Evolutionary conservation across 2,797 vertebrate species (phyloP), one percentile per base, ranked within the genome.

Genomic region (Echeneis naucrates): DNA sequence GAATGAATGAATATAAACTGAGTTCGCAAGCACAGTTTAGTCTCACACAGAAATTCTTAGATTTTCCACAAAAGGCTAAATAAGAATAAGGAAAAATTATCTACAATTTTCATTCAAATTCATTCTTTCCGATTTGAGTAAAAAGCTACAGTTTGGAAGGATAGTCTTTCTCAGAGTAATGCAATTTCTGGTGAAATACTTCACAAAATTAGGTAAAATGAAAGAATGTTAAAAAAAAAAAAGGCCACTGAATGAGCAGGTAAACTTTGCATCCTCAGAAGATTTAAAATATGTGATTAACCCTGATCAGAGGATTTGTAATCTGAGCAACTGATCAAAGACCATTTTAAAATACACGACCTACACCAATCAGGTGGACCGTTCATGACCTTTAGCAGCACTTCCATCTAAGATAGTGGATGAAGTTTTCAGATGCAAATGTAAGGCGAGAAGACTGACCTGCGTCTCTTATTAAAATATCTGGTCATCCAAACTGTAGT

Each of bases 1-100:
- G 78, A 80, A 80, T 77, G 72, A 87, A 83, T 52, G 12, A 81
- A 77, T 71, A 71, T 3, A 52, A 81, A 84, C 19, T 37, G 65
- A 77, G 42, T 35, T 62, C 47, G 32, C 2, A 35, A 57, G n/a
- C 55, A 64, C 68, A 42, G 42, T 27, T 44, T 16, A 14, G 35
- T 69, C 21, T 27, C 33, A 33, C 8, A 40, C 38, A 26, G n/a
- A n/a, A n/a, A n/a, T n/a, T n/a, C n/a, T n/a, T n/a, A n/a, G n/a
- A n/a, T n/a, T n/a, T 58, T 4, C 16, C 13, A 54, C 24, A 19
- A 42, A 10, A 40, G 55, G 3, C 44, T n/a, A n/a, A 2, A 60
- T 2, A 4, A 37, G 8, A 2, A 42, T 8, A 42, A 50, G 6
- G 42, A 33, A 45, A 55, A 35, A n/a, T n/a, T n/a, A n/a, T n/a